Evolutionary conservation across 2,113 vertebrate genomes (phyloP).

Genomic region (Menura novaehollandiae): DNA sequence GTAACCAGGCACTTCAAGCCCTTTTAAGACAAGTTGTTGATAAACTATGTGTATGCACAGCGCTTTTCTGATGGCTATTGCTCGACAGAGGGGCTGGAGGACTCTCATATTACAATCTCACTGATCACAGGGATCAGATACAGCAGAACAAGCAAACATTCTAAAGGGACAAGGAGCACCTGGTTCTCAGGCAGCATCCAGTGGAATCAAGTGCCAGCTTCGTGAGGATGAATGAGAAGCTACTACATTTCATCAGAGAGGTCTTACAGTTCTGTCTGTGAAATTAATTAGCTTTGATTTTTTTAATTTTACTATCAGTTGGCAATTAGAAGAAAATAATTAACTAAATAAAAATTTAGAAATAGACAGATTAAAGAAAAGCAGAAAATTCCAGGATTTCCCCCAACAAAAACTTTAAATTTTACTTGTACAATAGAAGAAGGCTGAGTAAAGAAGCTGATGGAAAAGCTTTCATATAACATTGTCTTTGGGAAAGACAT

Average conservation of each 20-base stretch:
- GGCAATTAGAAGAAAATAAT: not conserved
- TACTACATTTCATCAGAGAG: not conserved
- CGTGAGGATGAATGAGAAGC: not conserved
- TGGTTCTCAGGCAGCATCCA: not conserved
- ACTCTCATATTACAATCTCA: not conserved
- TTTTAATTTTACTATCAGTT: not conserved
- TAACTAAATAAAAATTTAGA: not conserved
- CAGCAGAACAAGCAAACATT: not conserved
- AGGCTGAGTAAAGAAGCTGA: not conserved
- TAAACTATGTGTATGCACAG: not conserved
- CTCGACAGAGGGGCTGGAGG: rapidly evolving
- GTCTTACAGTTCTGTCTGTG: not conserved
- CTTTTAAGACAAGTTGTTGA: not conserved
- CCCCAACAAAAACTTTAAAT: not conserved
- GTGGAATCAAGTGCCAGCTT: not conserved
- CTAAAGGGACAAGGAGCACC: rapidly evolving
- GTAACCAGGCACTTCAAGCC: not conserved
- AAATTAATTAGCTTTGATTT: not conserved
- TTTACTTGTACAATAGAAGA: not conserved
- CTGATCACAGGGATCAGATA: not conserved
- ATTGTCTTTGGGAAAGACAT: not conserved
- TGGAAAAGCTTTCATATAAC: not conserved
- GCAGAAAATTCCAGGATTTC: not conserved
- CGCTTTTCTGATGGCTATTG: not conserved
- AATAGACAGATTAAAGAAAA: not conserved